phyloP scores from a whole-genome alignment of 1,140 invertebrate genomes.

The Panagrolaimus sp. region DNA sequence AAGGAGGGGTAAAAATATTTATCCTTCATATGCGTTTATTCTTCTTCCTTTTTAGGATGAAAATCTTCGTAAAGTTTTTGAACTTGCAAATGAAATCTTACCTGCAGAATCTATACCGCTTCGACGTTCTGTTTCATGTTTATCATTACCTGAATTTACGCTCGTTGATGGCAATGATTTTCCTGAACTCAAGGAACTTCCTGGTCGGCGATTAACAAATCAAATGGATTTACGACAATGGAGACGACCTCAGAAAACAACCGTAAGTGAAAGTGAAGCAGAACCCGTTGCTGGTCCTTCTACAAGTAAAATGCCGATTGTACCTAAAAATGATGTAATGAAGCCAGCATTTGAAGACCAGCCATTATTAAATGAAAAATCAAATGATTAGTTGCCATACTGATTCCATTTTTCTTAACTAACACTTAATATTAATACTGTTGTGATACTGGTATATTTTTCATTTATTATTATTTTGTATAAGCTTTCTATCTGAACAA shows the following conservation, averaged over 20 bases:
- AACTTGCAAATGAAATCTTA: neutral
- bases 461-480: no score
- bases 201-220: neutral
- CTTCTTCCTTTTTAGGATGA: neutral
- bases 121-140: neutral
- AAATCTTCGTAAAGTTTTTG: neutral
- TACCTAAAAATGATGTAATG: neutral
- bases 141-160: slow-evolving; percentile 8
- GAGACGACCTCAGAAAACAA: neutral
- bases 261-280: no score
- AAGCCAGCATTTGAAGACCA: neutral
- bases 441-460: no score
- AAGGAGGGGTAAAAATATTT: neutral
- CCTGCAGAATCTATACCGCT: neutral
- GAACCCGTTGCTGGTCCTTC: neutral
- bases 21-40: neutral
- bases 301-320: neutral
- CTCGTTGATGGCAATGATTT: slow-evolving; percentile 3
- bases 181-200: neutral
- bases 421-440: no score
- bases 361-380: neutral
- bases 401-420: no score
- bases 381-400: no score
- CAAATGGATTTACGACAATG: neutral
- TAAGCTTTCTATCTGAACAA: no score